Base-by-base conservation (phyloP, 1,140 invertebrate species). In the Drosophila sproati region DNA sequence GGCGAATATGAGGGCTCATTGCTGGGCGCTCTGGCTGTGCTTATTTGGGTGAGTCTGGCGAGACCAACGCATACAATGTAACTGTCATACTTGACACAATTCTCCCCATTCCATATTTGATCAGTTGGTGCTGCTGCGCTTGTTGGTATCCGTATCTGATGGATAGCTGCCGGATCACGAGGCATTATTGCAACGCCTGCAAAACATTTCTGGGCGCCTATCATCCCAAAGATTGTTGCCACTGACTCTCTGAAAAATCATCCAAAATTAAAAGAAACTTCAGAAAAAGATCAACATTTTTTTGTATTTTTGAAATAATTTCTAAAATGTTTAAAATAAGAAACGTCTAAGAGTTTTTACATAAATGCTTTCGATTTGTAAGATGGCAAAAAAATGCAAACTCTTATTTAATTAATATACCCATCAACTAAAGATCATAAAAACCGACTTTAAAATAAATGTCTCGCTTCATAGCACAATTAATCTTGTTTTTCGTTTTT, bases 51-150 rank as follows among this genome's bases (percentile, higher is more conserved):
- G 32, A 66, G 56, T 74, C 5, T 32, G 6, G n/a, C 10, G 39
- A 3, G 39, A 43, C n/a, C 39, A n/a, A 43, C 1, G 10, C 10
- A 10, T 10, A 41, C 6, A 3, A 43, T 37, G 7, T 43, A n/a
- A 43, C 2, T 37, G 2, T 37, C 2, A 10, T 37, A 31, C 5
- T 54, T 48, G 3, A 10, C 7, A 31, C 20, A 20, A 20, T 20
- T 20, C 20, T 20, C 20, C 20, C 20, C 20, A 20, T 20, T 2
- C 20, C 20, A 3, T n/a, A 28, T 29, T 0, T 48, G 29, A 28
- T 7, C 29, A 64, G 81, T 7, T 85, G 77, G 81, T 85, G 77
- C 59, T 85, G 73, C 69, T 85, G 81, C 43, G 77, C 73, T 39
- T 85, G 81, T 10, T 35, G 77, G 29, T 83, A 52, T 57, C 81